Base-by-base conservation (phyloP, 2,113 vertebrate species). In the Antechinus stuartii region DNA sequence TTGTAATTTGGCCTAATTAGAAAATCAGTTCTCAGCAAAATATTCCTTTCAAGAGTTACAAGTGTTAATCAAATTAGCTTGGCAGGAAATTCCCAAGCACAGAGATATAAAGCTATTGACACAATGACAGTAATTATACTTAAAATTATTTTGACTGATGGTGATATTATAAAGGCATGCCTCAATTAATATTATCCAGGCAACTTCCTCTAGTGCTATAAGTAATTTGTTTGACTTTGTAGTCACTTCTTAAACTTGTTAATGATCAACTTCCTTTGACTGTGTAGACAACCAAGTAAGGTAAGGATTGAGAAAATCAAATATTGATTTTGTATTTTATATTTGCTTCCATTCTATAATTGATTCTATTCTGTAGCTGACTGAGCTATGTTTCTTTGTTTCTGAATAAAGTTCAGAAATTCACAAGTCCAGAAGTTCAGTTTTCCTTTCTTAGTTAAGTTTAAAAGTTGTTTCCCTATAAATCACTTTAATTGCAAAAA, bases 261-360 rank as follows among this genome's bases (percentile, higher is more conserved):
- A 96, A 96, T 92, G 90, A 53, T 93, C 49, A 96, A 89, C 2
- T 94, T 90, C 52, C 10, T 94, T n/a, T 95, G 92, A 92, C 92
- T 84, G 0, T 30, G 91, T 7, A 92, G 23, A 93, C 25, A 7
- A 26, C 57, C 35, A 94, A 93, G 84, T 96, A 53, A 93, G 95
- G 24, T 56, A 56, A 57, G 56, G 57, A 61, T 30, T 30, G 11
- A 76, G 35, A n/a, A 76, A 76, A 76, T 42, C 68, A 76, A 76
- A 76, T 76, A 76, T 19, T 76, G 68, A 76, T 76, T 22, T 76
- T n/a, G 16, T 22, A 76, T 68, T 68, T 68, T 68, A 30, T 35
- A 68, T 76, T 76, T 76, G 16, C 42, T 42, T n/a, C 68, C 68
- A 76, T 42, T 76, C 1, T n/a, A 30, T 19, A n/a, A 68, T n/a